Conservation (phyloP, 2,113 vertebrate species). For the Australoheros scitulus region DNA sequence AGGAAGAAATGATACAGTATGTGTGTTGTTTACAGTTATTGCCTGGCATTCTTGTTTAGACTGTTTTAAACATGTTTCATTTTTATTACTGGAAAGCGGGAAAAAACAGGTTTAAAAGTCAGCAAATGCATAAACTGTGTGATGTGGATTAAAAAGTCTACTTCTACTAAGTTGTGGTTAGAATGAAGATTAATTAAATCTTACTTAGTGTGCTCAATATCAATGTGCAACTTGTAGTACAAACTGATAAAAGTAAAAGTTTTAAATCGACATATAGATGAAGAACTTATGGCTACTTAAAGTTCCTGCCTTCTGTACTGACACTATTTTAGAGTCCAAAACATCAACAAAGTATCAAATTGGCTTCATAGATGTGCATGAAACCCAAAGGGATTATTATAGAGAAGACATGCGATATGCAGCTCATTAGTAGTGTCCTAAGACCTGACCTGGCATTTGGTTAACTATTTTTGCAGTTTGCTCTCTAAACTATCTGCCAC, state of each 20-base stretch:
- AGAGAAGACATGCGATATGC: not conserved
- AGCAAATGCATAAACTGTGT: not conserved
- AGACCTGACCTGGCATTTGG: constrained; percentile 20
- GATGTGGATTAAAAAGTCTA: not conserved
- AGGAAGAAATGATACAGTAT: not conserved
- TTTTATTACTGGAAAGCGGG: no score
- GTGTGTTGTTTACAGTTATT: not conserved
- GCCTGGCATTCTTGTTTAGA: not conserved
- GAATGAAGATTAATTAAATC: not conserved
- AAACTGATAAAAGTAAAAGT: not conserved
- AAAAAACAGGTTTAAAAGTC: not conserved
- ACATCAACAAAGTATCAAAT: not conserved
- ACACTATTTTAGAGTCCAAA: not conserved
- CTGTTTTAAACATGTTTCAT: not conserved
- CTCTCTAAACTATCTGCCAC: not conserved
- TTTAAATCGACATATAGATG: not conserved
- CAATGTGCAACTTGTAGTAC: not conserved
- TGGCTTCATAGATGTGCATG: not conserved
- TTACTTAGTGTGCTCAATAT: not conserved
- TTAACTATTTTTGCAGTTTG: constrained; percentile 14
- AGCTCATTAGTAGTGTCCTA: not conserved
- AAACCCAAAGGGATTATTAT: constrained; percentile 6
- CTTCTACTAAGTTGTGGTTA: not conserved
- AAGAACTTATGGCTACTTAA: fast-evolving
- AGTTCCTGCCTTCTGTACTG: not conserved